Conservation (phyloP, 1,140 invertebrate species). For the Trachymyrmex cornetzi region DNA sequence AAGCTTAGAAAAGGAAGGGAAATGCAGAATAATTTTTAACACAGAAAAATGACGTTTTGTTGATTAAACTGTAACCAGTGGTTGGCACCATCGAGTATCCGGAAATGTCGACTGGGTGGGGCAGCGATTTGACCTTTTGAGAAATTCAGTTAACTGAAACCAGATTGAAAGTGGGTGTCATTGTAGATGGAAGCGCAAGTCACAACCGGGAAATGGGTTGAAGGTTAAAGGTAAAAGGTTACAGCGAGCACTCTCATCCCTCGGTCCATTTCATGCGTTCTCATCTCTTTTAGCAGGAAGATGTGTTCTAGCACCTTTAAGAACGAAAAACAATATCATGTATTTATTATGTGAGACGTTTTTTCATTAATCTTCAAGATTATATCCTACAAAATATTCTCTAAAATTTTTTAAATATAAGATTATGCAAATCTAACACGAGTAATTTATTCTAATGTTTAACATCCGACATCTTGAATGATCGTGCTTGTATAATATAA, state of each 20-base stretch:
- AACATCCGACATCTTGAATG: neutral
- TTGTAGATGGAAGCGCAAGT: conserved; percentile 54
- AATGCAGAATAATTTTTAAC: conserved; percentile 8
- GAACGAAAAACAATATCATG: neutral
- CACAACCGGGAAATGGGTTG: conserved; percentile 54
- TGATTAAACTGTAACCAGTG: conserved; percentile 30
- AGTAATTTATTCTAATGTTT: conserved; percentile 15
- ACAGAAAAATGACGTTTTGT: neutral
- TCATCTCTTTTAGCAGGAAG: neutral
- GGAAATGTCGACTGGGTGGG: conserved; percentile 7
- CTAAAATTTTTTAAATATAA: too few relatives aligned
- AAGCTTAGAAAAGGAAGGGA: neutral
- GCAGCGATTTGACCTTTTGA: conserved; percentile 60
- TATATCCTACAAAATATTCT: neutral
- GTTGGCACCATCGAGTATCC: neutral
- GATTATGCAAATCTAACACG: neutral
- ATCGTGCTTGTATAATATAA: neutral
- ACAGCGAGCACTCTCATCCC: conserved; percentile 1
- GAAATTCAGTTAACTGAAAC: conserved; percentile 49
- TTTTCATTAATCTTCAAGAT: neutral
- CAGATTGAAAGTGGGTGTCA: conserved; percentile 49
- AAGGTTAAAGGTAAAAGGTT: conserved; percentile 70
- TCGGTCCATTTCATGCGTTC: neutral
- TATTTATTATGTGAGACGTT: neutral
- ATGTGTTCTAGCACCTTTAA: conserved; percentile 7